Base-by-base conservation (phyloP, 2,113 vertebrate species). In the Reinhardtius hippoglossoides region DNA sequence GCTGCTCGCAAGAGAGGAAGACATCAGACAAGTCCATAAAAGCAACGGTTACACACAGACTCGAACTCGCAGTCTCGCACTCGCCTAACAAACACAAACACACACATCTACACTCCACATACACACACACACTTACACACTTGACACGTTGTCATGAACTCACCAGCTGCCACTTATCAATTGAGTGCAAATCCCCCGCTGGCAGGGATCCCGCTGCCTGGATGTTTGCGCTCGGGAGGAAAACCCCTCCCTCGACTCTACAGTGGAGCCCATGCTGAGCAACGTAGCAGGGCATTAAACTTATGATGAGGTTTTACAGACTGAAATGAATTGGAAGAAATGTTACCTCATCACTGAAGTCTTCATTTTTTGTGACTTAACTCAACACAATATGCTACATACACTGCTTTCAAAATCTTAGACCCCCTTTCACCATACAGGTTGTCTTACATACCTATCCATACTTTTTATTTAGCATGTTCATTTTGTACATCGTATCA, bases 101-200 rank as follows among this genome's bases (percentile, higher is more conserved):
- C 59, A 59, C 20, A 55, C 23, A 62, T 62, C 31, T 31, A 31
- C 61, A 24, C 20, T 63, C 35, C 4, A 27, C 42, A 10, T 3
- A 44, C 40, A 16, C 40, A 16, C 40, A 67, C 26, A 77, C 40
- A 64, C 37, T 37, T 44, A 61, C 74, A 78, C 82, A 78, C 78
- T 79, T 89, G 73, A 90, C 92, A 91, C 62, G 37, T 88, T 81
- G 89, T 92, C 85, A 80, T 76, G 78, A 93, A 89, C 54, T 83
- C 85, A 57, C 50, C 77, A 88, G 82, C 84, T 87, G 86, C 79
- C 88, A 87, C 59, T 90, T 91, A 82, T 91, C 84, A 87, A 31
- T n/a, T 58, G 60, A 82, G 68, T 83, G 82, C 48, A 75, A 91
- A 86, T 83, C 70, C 72, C 35, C 24, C 16, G 7, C n/a, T 84